Conservation (phyloP, 2,888 invertebrate species). For the Phoronis australis region DNA sequence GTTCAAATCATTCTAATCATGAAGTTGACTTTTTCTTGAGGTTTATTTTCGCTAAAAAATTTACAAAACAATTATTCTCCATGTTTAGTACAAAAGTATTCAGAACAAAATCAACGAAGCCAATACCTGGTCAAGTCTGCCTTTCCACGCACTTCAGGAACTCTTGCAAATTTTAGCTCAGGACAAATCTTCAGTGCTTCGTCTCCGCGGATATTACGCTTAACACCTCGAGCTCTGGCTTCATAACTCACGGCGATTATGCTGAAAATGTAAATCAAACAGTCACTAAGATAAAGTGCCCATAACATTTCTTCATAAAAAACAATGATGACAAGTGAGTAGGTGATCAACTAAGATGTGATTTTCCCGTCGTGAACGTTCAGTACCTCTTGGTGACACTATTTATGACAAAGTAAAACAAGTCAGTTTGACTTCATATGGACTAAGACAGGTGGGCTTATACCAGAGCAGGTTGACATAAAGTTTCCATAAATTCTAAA, state of each 20-base stretch:
- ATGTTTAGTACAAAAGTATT: not conserved
- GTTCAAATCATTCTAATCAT: not conserved
- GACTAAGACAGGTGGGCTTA: too few species aligned
- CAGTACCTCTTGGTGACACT: too few species aligned
- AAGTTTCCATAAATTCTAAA: too few species aligned
- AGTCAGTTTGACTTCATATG: too few species aligned
- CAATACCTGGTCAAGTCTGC: constrained; percentile 83
- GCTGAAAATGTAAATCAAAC: constrained; percentile 59
- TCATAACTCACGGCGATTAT: constrained; percentile 97
- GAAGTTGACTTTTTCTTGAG: not conserved
- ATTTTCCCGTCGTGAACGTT: too few species aligned
- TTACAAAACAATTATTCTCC: not conserved
- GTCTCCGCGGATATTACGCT: constrained; percentile 81
- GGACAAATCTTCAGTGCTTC: constrained; percentile 88
- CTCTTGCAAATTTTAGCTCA: constrained; percentile 74
- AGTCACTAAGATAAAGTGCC: too few species aligned
- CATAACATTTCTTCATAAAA: too few species aligned
- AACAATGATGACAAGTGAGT: too few species aligned
- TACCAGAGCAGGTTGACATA: too few species aligned
- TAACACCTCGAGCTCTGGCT: constrained; percentile 85
- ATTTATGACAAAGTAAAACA: too few species aligned
- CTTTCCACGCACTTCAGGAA: constrained; percentile 84
- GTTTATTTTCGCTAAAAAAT: not conserved
- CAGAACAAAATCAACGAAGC: not conserved
- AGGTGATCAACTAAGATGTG: too few species aligned